Evolutionary conservation across 2,888 invertebrate genomes (phyloP), one percentile per base, ranked within the genome.

Genomic region (Thecophora atra): DNA sequence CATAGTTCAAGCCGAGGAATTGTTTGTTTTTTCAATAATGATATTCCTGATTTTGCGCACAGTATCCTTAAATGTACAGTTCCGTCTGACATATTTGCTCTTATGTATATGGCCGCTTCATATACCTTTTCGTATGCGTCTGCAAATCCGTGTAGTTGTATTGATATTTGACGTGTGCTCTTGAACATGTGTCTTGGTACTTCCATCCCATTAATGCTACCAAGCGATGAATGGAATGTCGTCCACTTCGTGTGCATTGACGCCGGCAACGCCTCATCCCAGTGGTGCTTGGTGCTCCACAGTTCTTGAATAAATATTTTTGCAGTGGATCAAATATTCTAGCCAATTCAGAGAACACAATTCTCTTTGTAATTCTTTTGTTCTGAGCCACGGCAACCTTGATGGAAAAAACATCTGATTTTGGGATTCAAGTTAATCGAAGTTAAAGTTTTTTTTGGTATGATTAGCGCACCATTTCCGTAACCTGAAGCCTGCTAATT

Each of bases 41-140:
- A 28, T 11, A 63, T 37, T 28, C 63, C 30, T 26, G 63, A 63
- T 42, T 63, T 63, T 17, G 63, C 63, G 21, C 63, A 63, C 6
- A 63, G 28, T 37, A 63, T 15, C 17, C 42, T 63, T 13, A 63
- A 28, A 17, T 19, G n/a, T 30, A 63, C 21, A 28, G 28, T 63
- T 30, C 30, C 30, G 21, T 63, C 63, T 28, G 26, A n/a, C 52
- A n/a, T n/a, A n/a, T n/a, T n/a, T n/a, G n/a, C n/a, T n/a, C n/a
- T n/a, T n/a, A n/a, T n/a, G n/a, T n/a, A n/a, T n/a, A n/a, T n/a
- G n/a, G n/a, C n/a, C n/a, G n/a, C n/a, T n/a, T n/a, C n/a, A n/a
- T n/a, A n/a, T n/a, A n/a, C n/a, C n/a, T n/a, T n/a, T n/a, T n/a
- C n/a, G n/a, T n/a, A n/a, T n/a, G n/a, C n/a, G n/a, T 52, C 52